A percentile compares a stretch with the other conserved stretches of the same genome.
Conservation (phyloP, 2,113 vertebrate species). For the Oplegnathus fasciatus region DNA sequence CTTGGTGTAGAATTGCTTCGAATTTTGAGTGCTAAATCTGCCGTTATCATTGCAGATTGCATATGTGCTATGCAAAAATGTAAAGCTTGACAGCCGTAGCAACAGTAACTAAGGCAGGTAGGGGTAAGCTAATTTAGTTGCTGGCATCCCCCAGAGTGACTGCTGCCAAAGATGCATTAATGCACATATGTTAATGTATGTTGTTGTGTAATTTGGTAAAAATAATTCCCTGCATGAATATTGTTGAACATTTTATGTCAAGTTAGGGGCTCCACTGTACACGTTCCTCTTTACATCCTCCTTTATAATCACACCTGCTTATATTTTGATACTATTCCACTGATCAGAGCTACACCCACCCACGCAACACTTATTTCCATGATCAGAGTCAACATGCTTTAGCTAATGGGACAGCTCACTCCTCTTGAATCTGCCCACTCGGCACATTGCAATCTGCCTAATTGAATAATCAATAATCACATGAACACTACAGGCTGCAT, state of each 20-base stretch:
- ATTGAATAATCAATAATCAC: conserved; percentile 64
- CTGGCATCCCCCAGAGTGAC: too few relatives aligned
- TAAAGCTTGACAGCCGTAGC: background rate
- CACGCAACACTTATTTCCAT: background rate
- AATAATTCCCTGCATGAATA: background rate
- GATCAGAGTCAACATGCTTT: conserved; percentile 25
- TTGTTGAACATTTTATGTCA: background rate
- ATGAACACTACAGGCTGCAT: conserved; percentile 23
- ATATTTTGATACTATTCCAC: conserved; percentile 31
- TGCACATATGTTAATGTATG: too few relatives aligned
- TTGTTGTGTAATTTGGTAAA: background rate
- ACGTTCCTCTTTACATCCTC: background rate
- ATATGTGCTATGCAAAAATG: background rate
- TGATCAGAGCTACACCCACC: conserved; percentile 9
- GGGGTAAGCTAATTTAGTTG: too few relatives aligned
- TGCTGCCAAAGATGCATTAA: background rate
- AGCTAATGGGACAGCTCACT: conserved; percentile 38
- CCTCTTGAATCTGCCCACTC: conserved; percentile 52
- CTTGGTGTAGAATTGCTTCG: background rate
- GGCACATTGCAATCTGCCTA: conserved; percentile 33
- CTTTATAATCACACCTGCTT: conserved; percentile 15
- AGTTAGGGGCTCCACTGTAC: background rate
- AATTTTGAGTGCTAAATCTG: background rate
- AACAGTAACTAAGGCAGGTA: background rate
- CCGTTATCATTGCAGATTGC: background rate